Base-by-base conservation (phyloP, 2,113 vertebrate species). In the Seriola rivoliana region DNA sequence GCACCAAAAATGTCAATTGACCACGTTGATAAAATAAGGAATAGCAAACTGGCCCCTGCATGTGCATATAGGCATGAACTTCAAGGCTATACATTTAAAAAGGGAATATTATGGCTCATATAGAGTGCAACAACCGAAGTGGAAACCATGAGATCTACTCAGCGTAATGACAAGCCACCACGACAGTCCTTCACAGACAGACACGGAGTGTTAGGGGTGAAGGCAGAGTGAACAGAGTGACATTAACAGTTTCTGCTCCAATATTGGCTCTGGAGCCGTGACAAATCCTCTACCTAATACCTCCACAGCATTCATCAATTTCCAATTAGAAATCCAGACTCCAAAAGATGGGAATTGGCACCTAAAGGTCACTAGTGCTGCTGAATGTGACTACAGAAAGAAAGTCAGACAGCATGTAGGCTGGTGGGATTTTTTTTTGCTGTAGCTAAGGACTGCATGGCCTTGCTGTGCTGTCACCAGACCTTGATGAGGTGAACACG, bases 291-390 rank as follows among this genome's bases (percentile, higher is more conserved):
- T 6, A 52, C 80, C 57, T 78, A 75, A 81, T 40, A 82, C 44
- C 55, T 40, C 55, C 44, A 78, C 63, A 85, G 68, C 74, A 71
- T 82, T 91, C 63, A 86, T 90, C 90, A 85, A 71, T 70, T 90
- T 92, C 65, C 75, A 78, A 89, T 89, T 85, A 89, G 58, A 87
- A 85, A 73, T 65, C 55, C 52, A 74, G 40, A 71, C 82, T 75
- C 54, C 32, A 69, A 88, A 74, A 57, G 63, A 71, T 59, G 55
- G 23, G 25, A 81, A 84, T 16, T 17, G 52, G 46, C 50, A 74
- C 29, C 55, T 58, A 84, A 88, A 90, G 81, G 81, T 88, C 74
- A 86, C 14, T 2, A 3, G 34, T 58, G 60, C 62, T 14, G 55
- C 67, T 70, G 64, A 65, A 59, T 50, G 32, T 7, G 48, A 70